These are phyloP conservation scores for Electrona antarctica DNA, from an alignment of 2,113 vertebrate species.

Conservation along the genomic window DNA sequence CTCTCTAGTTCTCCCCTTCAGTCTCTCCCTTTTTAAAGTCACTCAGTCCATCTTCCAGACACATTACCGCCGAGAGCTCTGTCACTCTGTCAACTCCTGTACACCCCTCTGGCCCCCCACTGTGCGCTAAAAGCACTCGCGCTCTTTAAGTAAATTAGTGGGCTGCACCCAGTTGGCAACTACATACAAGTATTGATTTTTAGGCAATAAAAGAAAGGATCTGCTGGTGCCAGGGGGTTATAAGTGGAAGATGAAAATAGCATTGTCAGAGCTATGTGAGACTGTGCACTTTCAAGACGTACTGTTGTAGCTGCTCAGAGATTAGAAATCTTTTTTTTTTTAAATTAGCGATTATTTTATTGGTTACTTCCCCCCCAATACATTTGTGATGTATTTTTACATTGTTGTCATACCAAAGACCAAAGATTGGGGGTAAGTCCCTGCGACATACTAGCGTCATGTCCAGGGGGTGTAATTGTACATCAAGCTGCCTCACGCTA, in stretches of 20 bases:
- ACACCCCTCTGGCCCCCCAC: background rate
- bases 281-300: too few species aligned
- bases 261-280: too few species aligned
- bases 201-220: background rate
- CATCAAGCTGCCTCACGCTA: too few species aligned
- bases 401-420: too few species aligned
- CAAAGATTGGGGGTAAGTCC: too few species aligned
- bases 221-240: background rate
- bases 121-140: background rate
- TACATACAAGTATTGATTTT: background rate
- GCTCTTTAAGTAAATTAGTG: background rate
- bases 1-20: conserved; percentile 2
- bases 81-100: conserved; percentile 35
- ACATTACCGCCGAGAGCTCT: conserved; percentile 39
- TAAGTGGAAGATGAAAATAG: too few species aligned
- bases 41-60: conserved; percentile 47
- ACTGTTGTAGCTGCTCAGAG: background rate
- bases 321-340: background rate
- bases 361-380: too few species aligned
- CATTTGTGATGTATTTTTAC: too few species aligned
- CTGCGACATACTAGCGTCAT: too few species aligned
- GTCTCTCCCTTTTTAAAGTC: conserved; percentile 27
- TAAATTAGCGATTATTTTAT: too few species aligned
- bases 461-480: too few species aligned
- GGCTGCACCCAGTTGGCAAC: too few species aligned